phyloP scores from a whole-genome alignment of 2,888 invertebrate genomes.

The Calliopum simillimum region DNA sequence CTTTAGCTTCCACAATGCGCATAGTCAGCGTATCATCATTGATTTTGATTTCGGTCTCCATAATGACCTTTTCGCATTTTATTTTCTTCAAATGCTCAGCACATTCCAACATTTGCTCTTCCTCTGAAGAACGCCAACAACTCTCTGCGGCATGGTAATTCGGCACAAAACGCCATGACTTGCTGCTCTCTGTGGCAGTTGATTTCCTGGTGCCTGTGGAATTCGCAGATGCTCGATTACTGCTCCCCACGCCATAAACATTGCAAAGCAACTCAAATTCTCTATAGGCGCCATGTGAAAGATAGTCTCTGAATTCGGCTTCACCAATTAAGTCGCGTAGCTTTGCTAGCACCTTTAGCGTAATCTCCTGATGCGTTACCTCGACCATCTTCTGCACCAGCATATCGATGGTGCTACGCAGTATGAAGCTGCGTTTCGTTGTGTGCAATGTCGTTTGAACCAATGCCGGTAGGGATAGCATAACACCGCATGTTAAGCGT shows the following conservation, averaged over 20 bases:
- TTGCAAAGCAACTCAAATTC: conserved; percentile 74
- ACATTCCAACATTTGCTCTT: conserved; percentile 56
- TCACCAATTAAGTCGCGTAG: conserved; percentile 77
- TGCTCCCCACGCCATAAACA: conserved; percentile 68
- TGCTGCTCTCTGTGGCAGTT: neutral
- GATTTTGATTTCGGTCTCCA: conserved; percentile 86
- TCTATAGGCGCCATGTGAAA: conserved; percentile 69
- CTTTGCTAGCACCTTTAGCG: conserved; percentile 77
- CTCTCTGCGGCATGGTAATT: conserved; percentile 24
- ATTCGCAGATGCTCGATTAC: conserved; percentile 38
- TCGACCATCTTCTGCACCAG: conserved; percentile 72
- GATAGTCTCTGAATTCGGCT: conserved; percentile 73
- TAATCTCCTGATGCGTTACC: conserved; percentile 75
- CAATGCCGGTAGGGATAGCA: conserved; percentile 75
- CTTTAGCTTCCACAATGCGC: conserved; percentile 78
- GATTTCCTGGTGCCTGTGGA: conserved; percentile 22
- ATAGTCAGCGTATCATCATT: conserved; percentile 85
- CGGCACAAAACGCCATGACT: conserved; percentile 1
- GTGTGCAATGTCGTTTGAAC: conserved; percentile 71
- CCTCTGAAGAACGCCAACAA: conserved; percentile 53
- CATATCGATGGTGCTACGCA: conserved; percentile 70
- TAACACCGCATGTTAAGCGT: conserved; percentile 74
- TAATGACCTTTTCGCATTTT: conserved; percentile 69
- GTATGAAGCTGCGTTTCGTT: conserved; percentile 68
- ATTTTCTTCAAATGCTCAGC: conserved; percentile 58